Base-by-base conservation (phyloP, 2,888 invertebrate species). In the Hyposoter dolosus region DNA sequence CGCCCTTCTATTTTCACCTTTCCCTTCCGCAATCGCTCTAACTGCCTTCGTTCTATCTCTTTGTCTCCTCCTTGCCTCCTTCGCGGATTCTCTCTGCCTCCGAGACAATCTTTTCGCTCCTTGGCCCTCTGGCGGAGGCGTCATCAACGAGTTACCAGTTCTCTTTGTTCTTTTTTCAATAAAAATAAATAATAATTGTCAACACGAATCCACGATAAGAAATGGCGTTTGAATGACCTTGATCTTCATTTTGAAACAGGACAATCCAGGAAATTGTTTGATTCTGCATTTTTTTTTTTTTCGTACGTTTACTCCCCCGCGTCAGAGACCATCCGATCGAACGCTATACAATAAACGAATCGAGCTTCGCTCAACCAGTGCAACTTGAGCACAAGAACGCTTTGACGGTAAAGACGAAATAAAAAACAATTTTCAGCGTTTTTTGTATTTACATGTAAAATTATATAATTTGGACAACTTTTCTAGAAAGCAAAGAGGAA, bases 321-420 rank as follows among this genome's bases (percentile, higher is more conserved):
- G 28, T 10, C 28, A 28, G 12, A 60, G 12, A 60, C 23, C 12
- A 15, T 10, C 3, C 23, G 4, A 60, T 60, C 1, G 28, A 60
- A 28, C 12, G 28, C 15, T n/a, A n/a, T 60, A 15, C n/a, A n/a
- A 40, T 40, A 40, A 35, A 65, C 35, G n/a, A 65, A n/a, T 35
- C 19, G 66, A 83, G 82, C 76, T 76, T 83, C 69, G 83, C 76
- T 85, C 82, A 85, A 82, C 82, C 79, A 83, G 80, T 85, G 80
- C 76, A 60, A 65, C 75, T 63, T 40, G 28, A 65, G 53, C 47
- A 72, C 40, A 32, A 32, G 71, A 63, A 43, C 53, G 40, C 76
- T 83, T 17, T 17, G 28, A 15, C 12, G 23, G 50, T 9, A 32
- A 71, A 50, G 32, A 53, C 15, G 32, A 28, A 56, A 45, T 66